Evolutionary conservation across 64 coral and sea anemone genomes (phyloP), one percentile per base, ranked within the genome.

Genomic region (Catalaphyllia jardinei): DNA sequence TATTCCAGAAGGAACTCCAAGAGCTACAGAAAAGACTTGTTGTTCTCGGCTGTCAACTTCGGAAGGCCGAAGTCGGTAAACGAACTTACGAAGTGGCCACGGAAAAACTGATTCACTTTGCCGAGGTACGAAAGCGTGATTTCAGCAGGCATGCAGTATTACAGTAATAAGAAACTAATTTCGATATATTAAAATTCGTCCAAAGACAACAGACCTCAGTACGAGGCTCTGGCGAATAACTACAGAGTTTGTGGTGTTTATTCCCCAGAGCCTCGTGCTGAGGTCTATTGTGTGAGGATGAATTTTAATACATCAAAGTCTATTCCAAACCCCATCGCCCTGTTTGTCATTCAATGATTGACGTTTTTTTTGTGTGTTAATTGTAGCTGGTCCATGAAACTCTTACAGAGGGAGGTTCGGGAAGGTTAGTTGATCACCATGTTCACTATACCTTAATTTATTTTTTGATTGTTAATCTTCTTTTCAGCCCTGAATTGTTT

Each of bases 21-120:
- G 94, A 99, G 61, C 38, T 99, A 29, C 97, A 99, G 54, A 99
- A 99, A 76, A 86, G 91, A 74, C 71, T 99, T 39, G 97, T 99
- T 17, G 91, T 99, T 50, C 84, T 99, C 16, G 97, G 97, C 0
- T 99, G 90, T 59, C 97, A 99, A 65, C 88, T 99, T 46, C 84
- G 94, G 52, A 99, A 99, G 57, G 94, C 91, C 71, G 97, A 99
- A 91, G 93, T 99, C 15, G 77, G 91, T n/a, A 99, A 99, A 79
- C 64, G 97, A 85, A 99, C 97, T 18, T 99, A 99, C 71, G 97
- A 99, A 93, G 97, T 99, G 11, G 90, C 97, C 2, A 95, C 93
- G 29, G 93, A 99, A 64, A 99, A 95, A 63, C 87, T 99, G 20
- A 91, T 99, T 11, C 83, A 89, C 14, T 95, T 99, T 72, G 93